These are phyloP conservation scores for Microvelia longipes DNA, from an alignment of 1,140 invertebrate genomes.

Conservation along the genomic window DNA sequence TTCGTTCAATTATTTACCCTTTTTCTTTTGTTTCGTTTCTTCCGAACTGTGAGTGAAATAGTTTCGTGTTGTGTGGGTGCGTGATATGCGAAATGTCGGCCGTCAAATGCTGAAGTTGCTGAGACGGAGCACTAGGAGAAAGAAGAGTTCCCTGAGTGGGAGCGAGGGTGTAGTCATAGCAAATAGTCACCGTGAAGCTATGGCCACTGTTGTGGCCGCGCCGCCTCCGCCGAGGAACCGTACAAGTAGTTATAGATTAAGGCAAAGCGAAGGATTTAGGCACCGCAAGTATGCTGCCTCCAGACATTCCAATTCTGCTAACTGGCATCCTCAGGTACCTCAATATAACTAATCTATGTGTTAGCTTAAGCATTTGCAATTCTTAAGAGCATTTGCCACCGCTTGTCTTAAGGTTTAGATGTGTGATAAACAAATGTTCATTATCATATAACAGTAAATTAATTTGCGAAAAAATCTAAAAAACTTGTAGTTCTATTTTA, in stretches of 20 bases:
- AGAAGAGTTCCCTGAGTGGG: slow-evolving; percentile 4
- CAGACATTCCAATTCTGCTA: neutral
- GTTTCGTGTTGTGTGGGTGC: neutral
- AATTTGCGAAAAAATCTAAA: too few species aligned
- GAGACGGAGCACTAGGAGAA: slow-evolving; percentile 7
- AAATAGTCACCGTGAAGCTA: slow-evolving; percentile 5
- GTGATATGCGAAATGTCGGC: slow-evolving; percentile 9
- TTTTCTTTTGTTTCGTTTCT: too few species aligned
- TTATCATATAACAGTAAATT: too few species aligned
- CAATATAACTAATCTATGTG: neutral
- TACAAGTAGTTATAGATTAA: slow-evolving; percentile 6
- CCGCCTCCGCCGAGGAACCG: neutral
- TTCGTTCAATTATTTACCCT: too few species aligned
- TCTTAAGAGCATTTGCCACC: too few species aligned
- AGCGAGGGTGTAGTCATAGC: slow-evolving; percentile 9
- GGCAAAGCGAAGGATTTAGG: slow-evolving; percentile 9
- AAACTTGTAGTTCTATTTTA: too few species aligned
- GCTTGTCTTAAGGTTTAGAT: too few species aligned
- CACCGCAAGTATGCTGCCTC: slow-evolving; percentile 9
- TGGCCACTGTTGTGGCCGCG: neutral
- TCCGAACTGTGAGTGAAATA: neutral
- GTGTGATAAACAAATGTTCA: too few species aligned
- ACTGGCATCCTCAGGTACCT: neutral
- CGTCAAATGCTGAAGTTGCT: slow-evolving; percentile 15
- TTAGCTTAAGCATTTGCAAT: too few species aligned